Evolutionary conservation across 1,140 invertebrate genomes (phyloP).

Genomic region (Trichomalopsis sarcophagae): DNA sequence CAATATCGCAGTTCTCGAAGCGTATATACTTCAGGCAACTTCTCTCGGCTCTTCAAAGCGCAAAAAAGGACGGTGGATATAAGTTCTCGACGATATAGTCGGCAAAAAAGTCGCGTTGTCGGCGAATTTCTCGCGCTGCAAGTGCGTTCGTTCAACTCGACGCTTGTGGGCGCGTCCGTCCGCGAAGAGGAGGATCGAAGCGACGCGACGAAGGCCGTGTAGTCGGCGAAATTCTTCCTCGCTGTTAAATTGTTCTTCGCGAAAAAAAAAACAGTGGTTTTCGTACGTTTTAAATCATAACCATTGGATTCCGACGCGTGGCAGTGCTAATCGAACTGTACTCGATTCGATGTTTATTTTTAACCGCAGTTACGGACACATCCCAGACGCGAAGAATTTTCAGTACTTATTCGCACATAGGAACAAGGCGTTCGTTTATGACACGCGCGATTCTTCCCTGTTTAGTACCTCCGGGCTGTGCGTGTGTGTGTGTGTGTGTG

Average conservation of each 20-base stretch:
- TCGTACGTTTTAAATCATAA: too few relatives aligned
- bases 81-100: not conserved
- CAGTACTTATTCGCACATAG: not conserved
- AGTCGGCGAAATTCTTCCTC: slow-evolving; percentile 18
- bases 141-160: slow-evolving; percentile 28
- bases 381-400: not conserved
- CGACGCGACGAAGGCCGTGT: not conserved
- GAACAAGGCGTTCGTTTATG: not conserved
- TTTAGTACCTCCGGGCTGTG: too few relatives aligned
- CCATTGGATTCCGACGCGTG: too few relatives aligned
- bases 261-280: not conserved
- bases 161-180: not conserved
- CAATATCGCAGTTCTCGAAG: too few relatives aligned
- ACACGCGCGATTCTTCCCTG: not conserved
- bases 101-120: not conserved
- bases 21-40: too few relatives aligned
- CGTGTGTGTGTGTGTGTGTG: not conserved
- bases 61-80: too few relatives aligned
- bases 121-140: not conserved
- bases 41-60: not conserved
- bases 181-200: slow-evolving; percentile 21
- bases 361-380: not conserved
- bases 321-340: not conserved
- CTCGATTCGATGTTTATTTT: not conserved
- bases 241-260: not conserved